Conservation (phyloP, 2,113 vertebrate genomes). For the Vulpes vulpes region DNA sequence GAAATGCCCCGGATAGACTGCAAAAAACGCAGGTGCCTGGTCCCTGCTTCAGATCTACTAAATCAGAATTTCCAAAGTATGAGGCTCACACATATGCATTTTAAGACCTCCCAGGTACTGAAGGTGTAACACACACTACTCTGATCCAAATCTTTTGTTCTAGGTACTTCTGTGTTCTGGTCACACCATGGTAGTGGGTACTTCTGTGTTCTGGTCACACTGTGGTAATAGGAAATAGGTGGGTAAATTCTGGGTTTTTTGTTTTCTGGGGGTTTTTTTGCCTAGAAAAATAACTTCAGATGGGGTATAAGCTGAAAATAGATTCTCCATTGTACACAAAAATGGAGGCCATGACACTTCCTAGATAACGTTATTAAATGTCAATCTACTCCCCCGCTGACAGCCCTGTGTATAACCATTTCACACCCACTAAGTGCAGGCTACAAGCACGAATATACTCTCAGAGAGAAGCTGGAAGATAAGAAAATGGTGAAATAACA, state of each 20-base stretch:
- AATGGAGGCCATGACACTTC: not conserved
- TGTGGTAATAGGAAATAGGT: not conserved
- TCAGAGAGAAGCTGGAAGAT: not conserved
- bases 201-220: conserved; percentile 18
- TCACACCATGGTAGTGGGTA: not conserved
- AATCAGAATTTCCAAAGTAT: not conserved
- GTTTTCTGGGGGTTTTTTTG: too few species aligned
- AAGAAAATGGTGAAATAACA: conserved; percentile 28
- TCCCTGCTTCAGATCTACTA: not conserved
- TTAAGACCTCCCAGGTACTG: not conserved
- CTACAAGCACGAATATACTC: not conserved
- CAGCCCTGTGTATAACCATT: not conserved
- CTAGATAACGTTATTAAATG: not conserved
- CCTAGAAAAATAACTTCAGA: conserved; percentile 36
- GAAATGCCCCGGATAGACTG: conserved; percentile 18
- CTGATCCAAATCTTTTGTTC: not conserved
- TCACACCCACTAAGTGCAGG: not conserved
- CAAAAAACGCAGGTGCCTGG: not conserved
- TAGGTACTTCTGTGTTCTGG: not conserved
- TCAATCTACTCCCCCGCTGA: not conserved
- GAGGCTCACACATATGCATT: not conserved
- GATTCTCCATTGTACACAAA: not conserved
- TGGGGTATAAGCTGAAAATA: conserved; percentile 42
- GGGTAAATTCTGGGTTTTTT: not conserved
- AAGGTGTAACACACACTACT: not conserved